Conservation (phyloP, 2,113 vertebrate species). For the Lycocorax pyrrhopterus region DNA sequence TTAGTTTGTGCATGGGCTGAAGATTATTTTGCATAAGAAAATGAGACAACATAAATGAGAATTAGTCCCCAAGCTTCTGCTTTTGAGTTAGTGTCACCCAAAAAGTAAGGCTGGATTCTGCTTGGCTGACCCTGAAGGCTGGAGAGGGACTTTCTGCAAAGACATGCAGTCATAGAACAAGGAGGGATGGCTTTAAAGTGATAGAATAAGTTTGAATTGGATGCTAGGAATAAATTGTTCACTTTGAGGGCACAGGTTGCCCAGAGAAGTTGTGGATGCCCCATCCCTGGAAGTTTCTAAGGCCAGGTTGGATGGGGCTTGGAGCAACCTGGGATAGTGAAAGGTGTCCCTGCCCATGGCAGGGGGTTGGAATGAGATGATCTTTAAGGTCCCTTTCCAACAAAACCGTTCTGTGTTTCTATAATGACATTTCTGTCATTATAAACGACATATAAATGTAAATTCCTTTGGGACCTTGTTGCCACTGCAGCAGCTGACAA, state of each 20-base stretch:
- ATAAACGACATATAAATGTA: too few species aligned
- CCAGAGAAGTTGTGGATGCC: not conserved
- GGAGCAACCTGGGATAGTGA: fast-evolving
- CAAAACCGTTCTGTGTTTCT: not conserved
- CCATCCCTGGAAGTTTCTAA: not conserved
- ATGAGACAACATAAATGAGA: not conserved
- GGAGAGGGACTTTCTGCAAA: not conserved
- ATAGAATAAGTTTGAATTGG: not conserved
- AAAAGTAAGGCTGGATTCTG: not conserved
- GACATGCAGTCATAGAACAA: not conserved
- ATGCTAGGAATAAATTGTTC: not conserved
- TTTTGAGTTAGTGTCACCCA: not conserved
- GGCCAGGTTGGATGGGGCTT: not conserved
- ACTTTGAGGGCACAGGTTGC: not conserved
- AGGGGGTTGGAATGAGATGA: fast-evolving
- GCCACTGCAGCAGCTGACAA: not conserved
- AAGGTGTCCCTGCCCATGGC: too few species aligned
- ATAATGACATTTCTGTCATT: not conserved
- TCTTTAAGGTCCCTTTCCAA: not conserved
- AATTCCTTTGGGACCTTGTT: not conserved
- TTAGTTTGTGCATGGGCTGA: not conserved
- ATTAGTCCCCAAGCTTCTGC: not conserved
- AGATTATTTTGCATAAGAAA: not conserved
- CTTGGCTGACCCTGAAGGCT: not conserved
- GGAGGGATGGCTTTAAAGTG: not conserved